phyloP scores from a whole-genome alignment of 2,113 vertebrate genomes.

The Dromas ardeola region DNA sequence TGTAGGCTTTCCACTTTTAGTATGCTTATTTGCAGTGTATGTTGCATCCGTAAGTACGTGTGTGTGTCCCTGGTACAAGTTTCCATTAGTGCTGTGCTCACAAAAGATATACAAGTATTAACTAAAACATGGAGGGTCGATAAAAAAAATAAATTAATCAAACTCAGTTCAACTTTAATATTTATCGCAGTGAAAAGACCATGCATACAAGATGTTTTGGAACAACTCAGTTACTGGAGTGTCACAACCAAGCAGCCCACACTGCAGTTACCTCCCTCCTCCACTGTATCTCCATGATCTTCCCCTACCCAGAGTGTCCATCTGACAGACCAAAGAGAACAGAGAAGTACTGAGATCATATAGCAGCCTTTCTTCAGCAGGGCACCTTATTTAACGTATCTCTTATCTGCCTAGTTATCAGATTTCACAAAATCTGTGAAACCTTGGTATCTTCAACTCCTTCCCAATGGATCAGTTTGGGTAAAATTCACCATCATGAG shows the following conservation, averaged over 20 bases:
- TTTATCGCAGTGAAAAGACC: neutral
- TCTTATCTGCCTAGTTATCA: neutral
- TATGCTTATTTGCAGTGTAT: neutral
- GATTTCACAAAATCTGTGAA: neutral
- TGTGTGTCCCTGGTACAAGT: neutral
- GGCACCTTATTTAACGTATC: neutral
- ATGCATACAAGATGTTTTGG: neutral
- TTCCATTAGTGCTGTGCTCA: neutral
- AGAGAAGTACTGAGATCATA: neutral
- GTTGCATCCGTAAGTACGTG: rapidly evolving
- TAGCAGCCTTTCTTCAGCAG: neutral
- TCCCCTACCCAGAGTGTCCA: neutral
- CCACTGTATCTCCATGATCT: neutral
- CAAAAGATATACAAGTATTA: neutral
- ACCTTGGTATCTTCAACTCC: neutral
- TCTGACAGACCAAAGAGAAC: neutral
- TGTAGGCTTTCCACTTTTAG: neutral
- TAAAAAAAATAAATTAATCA: neutral
- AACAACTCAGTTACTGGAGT: neutral
- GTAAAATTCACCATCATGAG: neutral
- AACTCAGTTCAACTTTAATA: neutral
- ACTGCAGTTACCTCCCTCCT: neutral
- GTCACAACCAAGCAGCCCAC: neutral
- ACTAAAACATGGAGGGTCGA: neutral
- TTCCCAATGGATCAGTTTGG: neutral